Base-by-base conservation (phyloP, 2,113 vertebrate genomes). In the Steatornis caripensis region DNA sequence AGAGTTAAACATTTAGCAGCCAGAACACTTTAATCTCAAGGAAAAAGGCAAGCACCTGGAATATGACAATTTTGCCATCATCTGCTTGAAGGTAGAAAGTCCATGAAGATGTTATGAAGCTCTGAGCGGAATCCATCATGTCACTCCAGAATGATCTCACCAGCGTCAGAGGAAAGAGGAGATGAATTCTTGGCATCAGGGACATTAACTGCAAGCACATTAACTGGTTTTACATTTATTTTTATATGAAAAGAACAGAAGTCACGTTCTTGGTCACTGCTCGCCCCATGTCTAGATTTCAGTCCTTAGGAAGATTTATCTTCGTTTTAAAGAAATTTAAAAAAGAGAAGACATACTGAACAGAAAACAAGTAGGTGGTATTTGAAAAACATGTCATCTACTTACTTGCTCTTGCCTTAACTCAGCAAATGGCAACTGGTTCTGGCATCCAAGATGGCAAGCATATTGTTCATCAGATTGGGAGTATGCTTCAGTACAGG, bases 61-160 rank as follows among this genome's bases (percentile, higher is more conserved):
- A 99, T 97, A 99, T 98, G 53, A 99, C 98, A 45, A 99, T 98
- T 98, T 99, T 99, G 82, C 99, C 99, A 97, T 99, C 99, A 95
- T 99, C 99, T 34, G 99, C 99, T 96, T 99, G 99, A 94, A 99
- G 98, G 97, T 99, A 99, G 96, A 99, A 99, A 7, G 99, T 99
- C 99, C 99, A 99, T 0, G 99, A 98, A 36, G 99, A 99, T 10
- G 99, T 98, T 93, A 99, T 99, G 81, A 99, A 99, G 97, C 98
- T 99, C 96, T 99, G 99, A 54, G 99, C 99, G 15, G 99, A 99
- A 97, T 97, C 99, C 99, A 99, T 98, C 90, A 99, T 95, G 82
- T 99, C 99, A 68, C 99, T 99, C 99, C 99, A 99, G 87, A 99
- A 98, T 1, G 99, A 99, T 80, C 98, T 98, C 91, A 99, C 99